Evolutionary conservation across 2,888 invertebrate species (phyloP), one percentile per base, ranked within the genome.

Genomic region (Phrixothrix hirtus): DNA sequence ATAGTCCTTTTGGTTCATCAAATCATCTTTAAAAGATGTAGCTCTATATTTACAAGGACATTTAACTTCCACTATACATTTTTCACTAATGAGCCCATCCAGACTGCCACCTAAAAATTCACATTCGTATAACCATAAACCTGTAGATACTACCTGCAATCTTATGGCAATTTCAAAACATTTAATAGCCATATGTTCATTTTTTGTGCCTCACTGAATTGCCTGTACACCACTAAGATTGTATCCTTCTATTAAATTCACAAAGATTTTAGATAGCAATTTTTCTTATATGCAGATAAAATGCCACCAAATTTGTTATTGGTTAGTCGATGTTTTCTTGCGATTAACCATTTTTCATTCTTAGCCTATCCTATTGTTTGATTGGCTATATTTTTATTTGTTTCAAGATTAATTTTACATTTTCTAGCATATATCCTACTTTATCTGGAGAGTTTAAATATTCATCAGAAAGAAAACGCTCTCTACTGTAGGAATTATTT

Each of bases 61-160:
- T 14, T 21, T 38, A 25, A 38, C 26, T 38, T 38, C 25, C 13
- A 38, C 21, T 12, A 38, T 38, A 3, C 2, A 4, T 12, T 25
- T 13, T 3, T n/a, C 17, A 26, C 12, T 26, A 12, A 38, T 25
- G n/a, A 38, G 11, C 2, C 26, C 38, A 38, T 38, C 38, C 4
- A 26, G 38, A 26, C 12, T 38, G 11, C 25, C 38, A 15, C 38
- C 26, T n/a, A 38, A 12, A 38, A 26, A 5, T n/a, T 26, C 38
- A 38, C 26, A 7, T 38, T 38, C 38, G 13, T 38, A 26, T 26
- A 38, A 26, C 38, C 38, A 38, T 12, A 38, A 38, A 26, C 38
- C 17, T n/a, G 36, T 21, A 10, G 36, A 12, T n/a, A 1, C 10
- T n/a, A 36, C 17, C 5, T 16, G 17, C 5, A 21, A 2, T 1